Evolutionary conservation across 2,797 vertebrate species (phyloP).

Genomic region (Eulemur coronatus): DNA sequence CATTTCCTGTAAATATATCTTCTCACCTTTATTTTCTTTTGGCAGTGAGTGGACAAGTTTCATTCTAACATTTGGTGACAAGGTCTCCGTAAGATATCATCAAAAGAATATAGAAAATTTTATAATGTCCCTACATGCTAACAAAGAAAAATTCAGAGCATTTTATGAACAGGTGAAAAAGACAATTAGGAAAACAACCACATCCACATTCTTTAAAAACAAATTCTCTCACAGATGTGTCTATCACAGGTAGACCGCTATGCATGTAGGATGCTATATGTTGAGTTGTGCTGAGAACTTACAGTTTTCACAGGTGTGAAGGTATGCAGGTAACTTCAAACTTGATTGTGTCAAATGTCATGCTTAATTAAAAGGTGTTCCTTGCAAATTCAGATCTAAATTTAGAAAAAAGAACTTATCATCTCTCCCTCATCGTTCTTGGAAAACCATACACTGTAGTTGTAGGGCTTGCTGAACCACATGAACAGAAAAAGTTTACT

Average conservation of each 20-base stretch:
- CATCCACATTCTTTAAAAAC: not conserved
- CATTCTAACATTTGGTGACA: conserved; percentile 22
- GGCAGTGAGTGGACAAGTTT: not conserved
- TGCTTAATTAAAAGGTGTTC: conserved; percentile 79
- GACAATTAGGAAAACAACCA: conserved; percentile 39
- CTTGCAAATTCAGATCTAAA: conserved; percentile 71
- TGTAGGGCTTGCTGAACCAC: not conserved
- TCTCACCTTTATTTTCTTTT: conserved; percentile 38
- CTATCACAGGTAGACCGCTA: conserved; percentile 51
- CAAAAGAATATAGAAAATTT: not conserved
- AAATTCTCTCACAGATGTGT: not conserved
- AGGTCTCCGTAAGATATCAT: not conserved
- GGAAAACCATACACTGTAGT: conserved; percentile 34
- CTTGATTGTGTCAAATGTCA: conserved; percentile 69
- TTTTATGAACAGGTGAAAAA: conserved; percentile 30
- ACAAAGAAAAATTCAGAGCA: conserved; percentile 7
- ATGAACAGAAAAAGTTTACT: not conserved
- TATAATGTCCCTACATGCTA: not conserved
- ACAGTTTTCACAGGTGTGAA: conserved; percentile 74
- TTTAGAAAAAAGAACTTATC: conserved; percentile 56
- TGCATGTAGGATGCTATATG: not conserved
- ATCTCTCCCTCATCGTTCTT: not conserved
- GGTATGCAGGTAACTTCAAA: conserved; percentile 65
- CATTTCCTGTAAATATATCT: not conserved
- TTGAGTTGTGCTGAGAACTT: conserved; percentile 57